These are phyloP conservation scores for Butorides virescens DNA, from an alignment of 2,113 vertebrate genomes.

Conservation along the genomic window DNA sequence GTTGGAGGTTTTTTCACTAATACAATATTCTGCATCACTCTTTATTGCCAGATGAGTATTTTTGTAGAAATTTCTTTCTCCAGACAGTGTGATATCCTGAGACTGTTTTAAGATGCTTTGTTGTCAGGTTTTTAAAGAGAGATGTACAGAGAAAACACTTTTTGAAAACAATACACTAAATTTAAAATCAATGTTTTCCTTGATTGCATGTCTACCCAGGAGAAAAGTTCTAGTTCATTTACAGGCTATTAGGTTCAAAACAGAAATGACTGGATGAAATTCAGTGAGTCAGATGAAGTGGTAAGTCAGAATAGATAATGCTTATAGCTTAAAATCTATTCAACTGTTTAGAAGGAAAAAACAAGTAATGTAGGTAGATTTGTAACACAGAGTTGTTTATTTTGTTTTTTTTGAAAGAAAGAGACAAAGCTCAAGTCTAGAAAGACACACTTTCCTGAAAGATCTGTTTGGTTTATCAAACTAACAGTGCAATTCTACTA, in stretches of 20 bases:
- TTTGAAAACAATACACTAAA: not conserved
- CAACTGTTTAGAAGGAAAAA: not conserved
- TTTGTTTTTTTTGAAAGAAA: not conserved
- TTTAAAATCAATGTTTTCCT: conserved; percentile 31
- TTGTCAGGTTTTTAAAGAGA: not conserved
- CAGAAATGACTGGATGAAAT: conserved; percentile 15
- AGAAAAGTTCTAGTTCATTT: conserved; percentile 40
- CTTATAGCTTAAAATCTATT: not conserved
- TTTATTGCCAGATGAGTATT: not conserved
- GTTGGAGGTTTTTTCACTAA: not conserved
- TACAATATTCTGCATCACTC: not conserved
- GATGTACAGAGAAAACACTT: not conserved
- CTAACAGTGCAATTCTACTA: not conserved
- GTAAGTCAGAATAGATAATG: not conserved
- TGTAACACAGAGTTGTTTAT: not conserved
- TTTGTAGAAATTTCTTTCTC: not conserved
- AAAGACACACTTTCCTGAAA: not conserved
- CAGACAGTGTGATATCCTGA: not conserved
- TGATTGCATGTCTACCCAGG: conserved; percentile 27
- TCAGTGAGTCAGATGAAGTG: conserved; percentile 9
- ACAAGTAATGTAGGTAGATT: not conserved
- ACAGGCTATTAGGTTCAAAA: not conserved
- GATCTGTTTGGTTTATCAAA: not conserved
- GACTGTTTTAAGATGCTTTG: not conserved
- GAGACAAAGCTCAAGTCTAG: not conserved